Base-by-base conservation (phyloP, 2,888 invertebrate genomes). In the Axea sp. region DNA sequence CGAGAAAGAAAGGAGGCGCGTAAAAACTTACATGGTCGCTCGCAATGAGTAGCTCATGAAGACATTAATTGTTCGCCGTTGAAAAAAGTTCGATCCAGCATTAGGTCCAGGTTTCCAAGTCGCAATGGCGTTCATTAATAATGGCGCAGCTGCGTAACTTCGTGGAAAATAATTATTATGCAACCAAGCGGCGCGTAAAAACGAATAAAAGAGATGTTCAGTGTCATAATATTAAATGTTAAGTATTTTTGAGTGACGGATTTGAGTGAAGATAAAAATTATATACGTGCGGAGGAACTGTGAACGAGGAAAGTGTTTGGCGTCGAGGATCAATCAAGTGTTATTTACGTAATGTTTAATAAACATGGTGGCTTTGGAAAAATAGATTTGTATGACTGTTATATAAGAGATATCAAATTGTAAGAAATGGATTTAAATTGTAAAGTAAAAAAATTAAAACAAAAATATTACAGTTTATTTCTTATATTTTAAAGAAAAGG, bases 101-200 rank as follows among this genome's bases (percentile, higher is more conserved):
- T 43, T 62, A 31, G 57, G 73, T 45, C 73, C 57, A 64, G 49
- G 30, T 12, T 15, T 35, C 30, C 37, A 64, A 43, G 41, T 74
- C 30, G 68, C 62, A 51, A 65, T 67, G 71, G 62, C 68, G 75
- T 60, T 73, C 55, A 68, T 65, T 81, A 80, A 83, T 77, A 77
- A 82, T 77, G 77, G 73, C 75, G 78, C 80, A 79, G 75, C 81
- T 78, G 79, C 75, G 49, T 43, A 76, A 77, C 75, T 77, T 64
- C 51, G 79, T 37, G 39, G 33, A 59, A 80, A 80, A 82, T 83
- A 77, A 83, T 82, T 78, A 79, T 82, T 80, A 80, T 81, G 78
- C 78, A 76, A 80, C 75, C 73, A 73, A 80, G 79, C 75, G 76
- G 78, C 77, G 77, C 14, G 24, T 55, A 67, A 72, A 72, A 72